Base-by-base conservation (phyloP, 2,113 vertebrate genomes). In the Diphyllodes magnificus region DNA sequence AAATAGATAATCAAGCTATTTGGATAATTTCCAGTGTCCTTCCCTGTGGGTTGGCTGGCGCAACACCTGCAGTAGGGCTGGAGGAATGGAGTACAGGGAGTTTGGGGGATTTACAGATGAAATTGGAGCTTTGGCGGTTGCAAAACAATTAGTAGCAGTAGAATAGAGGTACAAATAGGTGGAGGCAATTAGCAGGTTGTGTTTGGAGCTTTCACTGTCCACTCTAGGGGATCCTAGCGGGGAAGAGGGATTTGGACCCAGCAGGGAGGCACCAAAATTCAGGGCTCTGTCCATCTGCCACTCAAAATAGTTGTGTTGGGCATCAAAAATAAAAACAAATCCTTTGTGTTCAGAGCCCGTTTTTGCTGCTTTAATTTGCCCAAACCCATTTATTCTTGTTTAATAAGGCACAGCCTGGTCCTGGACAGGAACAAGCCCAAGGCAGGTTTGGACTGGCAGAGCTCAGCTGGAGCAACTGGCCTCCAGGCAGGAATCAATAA, bases 261-360 rank as follows among this genome's bases (percentile, higher is more conserved):
- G 94, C 4, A 4, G 80, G 82, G n/a, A 91, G 56, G 79, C 78
- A 87, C 47, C 57, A 82, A 72, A 82, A 76, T 47, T 72, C 79
- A 33, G 6, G 23, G n/a, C 28, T 49, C 72, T 28, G 65, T 63
- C 60, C 56, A 37, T 21, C 78, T 53, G 88, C 53, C n/a, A 28
- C 72, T 83, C 3, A 6, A 61, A 86, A 56, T 11, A 51, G 37
- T 59, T 24, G 35, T 2, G 2, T 10, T 30, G 50, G 89, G 76
- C 60, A 63, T 25, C 31, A 27, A 40, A 78, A 85, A 10, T 23
- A 20, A 54, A 86, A 85, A 28, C 57, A 94, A 89, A 54, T 40
- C 39, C 59, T 85, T 69, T 70, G 27, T 64, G 44, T n/a, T 54
- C 81, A 63, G 22, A 81, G 17, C 9, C 27, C 39, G 11, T 60